Base-by-base conservation (phyloP, 64 coral and sea anemone genomes). In the Pocillopora damicornis region DNA sequence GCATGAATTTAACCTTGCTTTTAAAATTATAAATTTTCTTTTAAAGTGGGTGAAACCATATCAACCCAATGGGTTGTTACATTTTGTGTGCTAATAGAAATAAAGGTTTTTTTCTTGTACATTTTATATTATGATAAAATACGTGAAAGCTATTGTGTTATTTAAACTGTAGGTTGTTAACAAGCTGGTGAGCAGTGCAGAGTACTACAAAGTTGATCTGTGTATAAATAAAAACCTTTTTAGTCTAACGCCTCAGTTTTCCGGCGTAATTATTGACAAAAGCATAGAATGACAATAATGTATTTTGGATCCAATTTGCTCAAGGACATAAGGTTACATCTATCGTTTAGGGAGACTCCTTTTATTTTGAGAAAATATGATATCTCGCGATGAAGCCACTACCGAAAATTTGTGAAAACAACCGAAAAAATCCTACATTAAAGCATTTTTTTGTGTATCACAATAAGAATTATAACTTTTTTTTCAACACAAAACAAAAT, bases 201-300 rank as follows among this genome's bases (percentile, higher is more conserved):
- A 25, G 67, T n/a, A 71, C 67, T 30, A 23, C 25, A 30, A 71
- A 23, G 22, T 71, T 71, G 9, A 71, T 71, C 67, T 23, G 25
- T 71, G 67, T 26, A 23, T 71, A 71, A 71, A 71, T 71, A 71
- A 71, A 71, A 71, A 71, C n/a, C 67, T 71, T 71, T 71, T 71
- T 71, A 71, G 67, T 71, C 25, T 71, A 71, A 71, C 67, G 22
- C 67, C 67, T 71, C 25, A 11, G 9, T 71, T 23, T 23, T 23
- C 25, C 20, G 18, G 25, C 12, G 67, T 71, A 71, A 71, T 71
- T 23, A 30, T 23, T 71, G 67, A 71, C 67, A 71, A 23, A 71
- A n/a, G 7, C 22, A 23, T 0, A 23, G 67, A 71, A 11, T 23
- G 25, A 23, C 25, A 63, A 71, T 25, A 71, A 71, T 30, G 67